Conservation (phyloP, 2,888 invertebrate species). For the Lasioglossum malachurum region DNA sequence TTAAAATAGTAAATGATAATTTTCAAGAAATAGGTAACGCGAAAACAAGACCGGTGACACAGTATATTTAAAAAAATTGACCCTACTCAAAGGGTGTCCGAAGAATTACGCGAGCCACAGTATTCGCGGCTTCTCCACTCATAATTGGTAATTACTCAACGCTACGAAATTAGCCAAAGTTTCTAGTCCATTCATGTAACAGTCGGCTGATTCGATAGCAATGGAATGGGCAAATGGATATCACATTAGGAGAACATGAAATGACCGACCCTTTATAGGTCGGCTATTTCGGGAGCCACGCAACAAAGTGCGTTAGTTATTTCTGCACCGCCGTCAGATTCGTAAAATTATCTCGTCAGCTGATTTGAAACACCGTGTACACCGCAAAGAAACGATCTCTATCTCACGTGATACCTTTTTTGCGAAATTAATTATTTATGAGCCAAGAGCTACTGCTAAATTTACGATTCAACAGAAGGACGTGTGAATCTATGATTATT, state of each 20-base stretch:
- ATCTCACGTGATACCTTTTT: not conserved
- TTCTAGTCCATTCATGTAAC: not conserved
- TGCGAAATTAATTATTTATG: not conserved
- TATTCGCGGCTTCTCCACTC: not conserved
- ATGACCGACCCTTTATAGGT: conserved; percentile 67
- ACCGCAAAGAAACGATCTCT: not conserved
- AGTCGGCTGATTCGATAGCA: not conserved
- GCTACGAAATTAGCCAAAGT: not conserved
- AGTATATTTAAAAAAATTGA: not conserved
- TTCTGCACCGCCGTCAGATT: conserved; percentile 52
- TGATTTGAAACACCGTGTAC: conserved; percentile 33
- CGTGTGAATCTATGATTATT: not conserved
- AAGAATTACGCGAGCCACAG: not conserved
- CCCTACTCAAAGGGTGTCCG: not conserved
- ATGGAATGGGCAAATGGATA: conserved; percentile 30
- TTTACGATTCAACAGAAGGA: not conserved
- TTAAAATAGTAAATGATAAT: not conserved
- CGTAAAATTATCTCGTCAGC: conserved; percentile 53
- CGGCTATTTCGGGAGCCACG: conserved; percentile 62
- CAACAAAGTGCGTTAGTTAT: conserved; percentile 62
- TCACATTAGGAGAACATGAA: conserved; percentile 45
- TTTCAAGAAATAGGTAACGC: not conserved
- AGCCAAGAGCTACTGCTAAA: not conserved
- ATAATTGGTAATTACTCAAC: conserved; percentile 8
- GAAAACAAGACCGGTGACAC: no score